phyloP scores from a whole-genome alignment of 2,888 invertebrate species.

The Subacronicta megacephala region DNA sequence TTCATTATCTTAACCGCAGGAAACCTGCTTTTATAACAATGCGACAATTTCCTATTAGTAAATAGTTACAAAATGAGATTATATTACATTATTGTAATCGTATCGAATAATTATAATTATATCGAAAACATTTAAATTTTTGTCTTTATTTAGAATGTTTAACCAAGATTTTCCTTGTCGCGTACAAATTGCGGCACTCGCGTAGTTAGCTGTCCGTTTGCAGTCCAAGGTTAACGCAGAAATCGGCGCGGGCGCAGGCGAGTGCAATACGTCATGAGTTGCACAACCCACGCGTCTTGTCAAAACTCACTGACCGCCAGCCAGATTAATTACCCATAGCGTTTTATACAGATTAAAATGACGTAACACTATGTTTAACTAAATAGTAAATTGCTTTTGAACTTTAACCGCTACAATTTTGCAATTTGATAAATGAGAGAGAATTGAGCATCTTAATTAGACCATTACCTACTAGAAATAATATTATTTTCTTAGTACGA shows the following conservation, averaged over 20 bases:
- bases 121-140: not conserved
- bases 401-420: slow-evolving; percentile 49
- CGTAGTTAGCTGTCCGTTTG: slow-evolving; percentile 46
- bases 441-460: not conserved
- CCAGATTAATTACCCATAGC: slow-evolving; percentile 69
- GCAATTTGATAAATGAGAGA: slow-evolving; percentile 29
- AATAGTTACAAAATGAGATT: not conserved
- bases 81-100: no score
- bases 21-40: no score
- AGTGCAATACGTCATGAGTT: slow-evolving; percentile 68
- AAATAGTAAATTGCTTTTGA: slow-evolving; percentile 52
- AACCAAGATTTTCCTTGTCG: slow-evolving; percentile 27
- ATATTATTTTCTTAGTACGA: slow-evolving; percentile 8
- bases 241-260: slow-evolving; percentile 68
- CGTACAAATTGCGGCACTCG: slow-evolving; percentile 51
- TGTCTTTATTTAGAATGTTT: slow-evolving; percentile 10
- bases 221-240: slow-evolving; percentile 75
- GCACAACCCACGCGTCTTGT: slow-evolving; percentile 72
- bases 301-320: slow-evolving; percentile 64
- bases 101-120: no score
- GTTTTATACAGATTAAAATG: slow-evolving; percentile 60
- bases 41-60: slow-evolving; percentile 1
- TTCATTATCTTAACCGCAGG: no score
- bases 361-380: slow-evolving; percentile 57
- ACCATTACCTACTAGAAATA: not conserved